Evolutionary conservation across 2,113 vertebrate species (phyloP).

Genomic region (Bubo blakistoni): DNA sequence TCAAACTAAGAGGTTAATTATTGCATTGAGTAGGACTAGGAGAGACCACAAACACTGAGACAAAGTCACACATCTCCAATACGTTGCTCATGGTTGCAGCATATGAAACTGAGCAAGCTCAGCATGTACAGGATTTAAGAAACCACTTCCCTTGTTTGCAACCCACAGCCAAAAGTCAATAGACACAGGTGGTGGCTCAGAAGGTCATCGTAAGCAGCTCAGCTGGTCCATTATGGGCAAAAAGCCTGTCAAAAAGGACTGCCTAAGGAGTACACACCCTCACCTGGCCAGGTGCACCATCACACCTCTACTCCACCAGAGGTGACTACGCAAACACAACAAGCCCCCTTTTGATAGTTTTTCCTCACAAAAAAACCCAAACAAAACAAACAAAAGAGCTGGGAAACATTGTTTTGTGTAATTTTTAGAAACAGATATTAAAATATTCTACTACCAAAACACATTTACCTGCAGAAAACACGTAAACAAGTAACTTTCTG

Average conservation of each 20-base stretch:
- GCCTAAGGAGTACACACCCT: not conserved
- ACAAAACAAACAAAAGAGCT: not conserved
- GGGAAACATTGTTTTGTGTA: not conserved
- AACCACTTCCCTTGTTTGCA: not conserved
- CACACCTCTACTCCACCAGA: not conserved
- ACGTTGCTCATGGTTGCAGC: not conserved
- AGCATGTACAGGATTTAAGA: not conserved
- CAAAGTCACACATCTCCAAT: not conserved
- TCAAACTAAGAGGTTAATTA: not conserved
- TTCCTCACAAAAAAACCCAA: not conserved
- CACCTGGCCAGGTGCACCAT: not conserved
- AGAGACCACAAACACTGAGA: not conserved
- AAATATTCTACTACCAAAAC: not conserved
- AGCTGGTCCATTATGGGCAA: not conserved
- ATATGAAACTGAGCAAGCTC: not conserved
- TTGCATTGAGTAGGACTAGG: not conserved
- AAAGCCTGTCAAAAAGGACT: not conserved
- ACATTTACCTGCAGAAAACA: not conserved
- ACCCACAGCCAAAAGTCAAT: not conserved
- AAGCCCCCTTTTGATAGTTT: not conserved
- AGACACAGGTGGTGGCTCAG: not conserved
- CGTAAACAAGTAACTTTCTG: accelerated
- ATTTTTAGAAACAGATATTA: not conserved
- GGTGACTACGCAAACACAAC: not conserved
- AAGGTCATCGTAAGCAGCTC: not conserved